Percentiles rank a stretch among this genome's conserved stretches.
phyloP scores from a whole-genome alignment of 1,140 invertebrate genomes.

The Caenorhabditis inopinata region DNA sequence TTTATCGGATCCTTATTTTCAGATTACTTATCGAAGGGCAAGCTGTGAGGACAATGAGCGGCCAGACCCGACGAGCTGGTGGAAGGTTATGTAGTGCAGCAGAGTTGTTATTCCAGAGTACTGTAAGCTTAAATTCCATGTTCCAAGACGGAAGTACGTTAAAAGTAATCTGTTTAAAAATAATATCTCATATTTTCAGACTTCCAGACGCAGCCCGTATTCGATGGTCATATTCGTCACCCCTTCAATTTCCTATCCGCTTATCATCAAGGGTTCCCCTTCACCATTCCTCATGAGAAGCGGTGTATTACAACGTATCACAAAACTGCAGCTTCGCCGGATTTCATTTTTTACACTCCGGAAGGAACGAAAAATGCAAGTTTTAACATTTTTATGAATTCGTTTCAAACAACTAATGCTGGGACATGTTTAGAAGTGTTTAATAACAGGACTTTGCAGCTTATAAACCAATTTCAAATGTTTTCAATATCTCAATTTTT shows the following conservation, averaged over 20 bases:
- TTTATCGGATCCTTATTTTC: too few species aligned
- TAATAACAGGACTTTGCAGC: too few species aligned
- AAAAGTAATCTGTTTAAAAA: too few species aligned
- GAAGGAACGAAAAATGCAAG: background rate
- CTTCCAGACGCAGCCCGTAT: background rate
- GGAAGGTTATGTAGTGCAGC: background rate
- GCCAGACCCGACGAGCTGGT: background rate
- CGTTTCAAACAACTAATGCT: too few species aligned
- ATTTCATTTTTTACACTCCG: slow-evolving; percentile 35
- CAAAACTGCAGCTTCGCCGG: slow-evolving; percentile 7
- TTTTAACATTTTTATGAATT: too few species aligned
- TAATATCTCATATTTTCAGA: background rate
- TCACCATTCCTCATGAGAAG: background rate
- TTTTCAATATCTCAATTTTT: background rate
- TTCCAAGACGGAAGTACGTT: background rate
- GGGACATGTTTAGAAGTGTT: too few species aligned
- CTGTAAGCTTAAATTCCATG: background rate
- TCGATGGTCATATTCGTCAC: background rate
- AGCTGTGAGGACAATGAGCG: background rate
- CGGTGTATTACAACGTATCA: slow-evolving; percentile 11
- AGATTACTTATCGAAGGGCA: slow-evolving; percentile 1
- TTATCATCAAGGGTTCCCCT: background rate
- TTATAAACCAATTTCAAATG: background rate
- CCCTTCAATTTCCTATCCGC: background rate
- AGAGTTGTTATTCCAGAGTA: background rate